Conservation (phyloP, 1,140 invertebrate species). For the Drosophila trapezifrons region DNA sequence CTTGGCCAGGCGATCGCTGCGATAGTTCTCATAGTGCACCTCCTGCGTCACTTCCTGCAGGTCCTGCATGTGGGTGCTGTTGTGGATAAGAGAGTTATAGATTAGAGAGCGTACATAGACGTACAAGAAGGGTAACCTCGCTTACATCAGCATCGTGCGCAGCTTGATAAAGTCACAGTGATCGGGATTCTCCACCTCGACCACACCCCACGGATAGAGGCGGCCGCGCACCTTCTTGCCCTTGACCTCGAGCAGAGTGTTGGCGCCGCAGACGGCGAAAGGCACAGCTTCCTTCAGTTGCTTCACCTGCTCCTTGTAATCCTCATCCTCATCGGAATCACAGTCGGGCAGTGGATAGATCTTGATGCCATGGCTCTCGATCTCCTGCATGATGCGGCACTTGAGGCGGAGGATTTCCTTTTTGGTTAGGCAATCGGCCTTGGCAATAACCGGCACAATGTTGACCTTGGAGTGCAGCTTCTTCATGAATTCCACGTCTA, state of each 20-base stretch:
- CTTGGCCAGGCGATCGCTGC: slow-evolving; percentile 93
- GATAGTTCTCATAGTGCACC: slow-evolving; percentile 98
- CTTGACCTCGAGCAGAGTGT: slow-evolving; percentile 94
- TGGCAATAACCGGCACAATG: slow-evolving; percentile 99
- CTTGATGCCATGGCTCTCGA: slow-evolving; percentile 92
- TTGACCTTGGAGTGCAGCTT: slow-evolving; percentile 99
- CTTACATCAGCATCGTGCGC: slow-evolving; percentile 97
- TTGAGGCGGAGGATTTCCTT: slow-evolving; percentile 96
- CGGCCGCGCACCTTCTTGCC: slow-evolving; percentile 95
- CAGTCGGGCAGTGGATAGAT: slow-evolving; percentile 98
- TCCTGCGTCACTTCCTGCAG: slow-evolving; percentile 97
- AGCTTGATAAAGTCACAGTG: slow-evolving; percentile 99
- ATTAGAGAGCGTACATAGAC: background rate
- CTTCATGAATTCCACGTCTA: slow-evolving; percentile 99
- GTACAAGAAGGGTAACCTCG: background rate
- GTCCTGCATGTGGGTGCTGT: slow-evolving; percentile 97
- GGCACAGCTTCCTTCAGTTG: slow-evolving; percentile 97
- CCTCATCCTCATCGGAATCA: slow-evolving; percentile 97
- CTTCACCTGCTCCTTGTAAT: slow-evolving; percentile 96
- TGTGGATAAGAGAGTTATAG: background rate
- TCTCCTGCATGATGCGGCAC: slow-evolving; percentile 93
- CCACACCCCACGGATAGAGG: slow-evolving; percentile 98
- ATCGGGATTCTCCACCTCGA: slow-evolving; percentile 99
- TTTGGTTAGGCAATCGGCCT: slow-evolving; percentile 98
- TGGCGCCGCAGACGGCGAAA: slow-evolving; percentile 99